Percentiles rank a stretch among this genome's conserved stretches.
phyloP scores from a whole-genome alignment of 2,888 invertebrate species.

The Amphipoea oculea region DNA sequence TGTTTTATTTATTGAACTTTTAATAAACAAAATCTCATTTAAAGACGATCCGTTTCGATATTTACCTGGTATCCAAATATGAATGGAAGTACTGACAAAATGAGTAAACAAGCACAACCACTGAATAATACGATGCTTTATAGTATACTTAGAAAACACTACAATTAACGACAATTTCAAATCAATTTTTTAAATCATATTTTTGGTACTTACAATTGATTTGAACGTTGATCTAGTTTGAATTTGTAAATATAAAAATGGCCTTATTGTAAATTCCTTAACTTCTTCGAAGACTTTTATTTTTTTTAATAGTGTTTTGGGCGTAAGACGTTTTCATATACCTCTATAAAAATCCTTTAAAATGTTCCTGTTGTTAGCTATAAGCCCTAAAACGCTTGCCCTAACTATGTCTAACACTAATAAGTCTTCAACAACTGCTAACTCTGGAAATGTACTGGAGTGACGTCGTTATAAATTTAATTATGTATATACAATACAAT shows the following conservation, averaged over 20 bases:
- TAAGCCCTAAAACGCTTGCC: slow-evolving; percentile 40
- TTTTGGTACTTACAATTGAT: slow-evolving; percentile 56
- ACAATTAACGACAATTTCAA: slow-evolving; percentile 43
- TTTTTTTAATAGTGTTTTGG: slow-evolving; percentile 10
- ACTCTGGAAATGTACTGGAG: slow-evolving; percentile 65
- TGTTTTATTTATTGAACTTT: slow-evolving; percentile 26
- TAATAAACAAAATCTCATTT: slow-evolving; percentile 28
- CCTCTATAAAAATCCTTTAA: slow-evolving; percentile 14
- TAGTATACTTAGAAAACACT: slow-evolving; percentile 40
- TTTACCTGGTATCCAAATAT: slow-evolving; percentile 21
- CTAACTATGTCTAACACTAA: slow-evolving; percentile 41
- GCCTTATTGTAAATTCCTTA: slow-evolving; percentile 15
- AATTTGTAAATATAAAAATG: slow-evolving; percentile 28
- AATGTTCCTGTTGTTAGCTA: slow-evolving; percentile 14
- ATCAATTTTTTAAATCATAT: slow-evolving; percentile 40
- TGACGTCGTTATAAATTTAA: slow-evolving; percentile 46
- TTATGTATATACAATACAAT: slow-evolving; percentile 47
- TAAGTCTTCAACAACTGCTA: slow-evolving; percentile 54
- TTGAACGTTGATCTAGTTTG: slow-evolving; percentile 46
- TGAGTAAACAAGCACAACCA: slow-evolving; percentile 71
- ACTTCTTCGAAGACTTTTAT: slow-evolving; percentile 18
- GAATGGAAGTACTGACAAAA: slow-evolving; percentile 47
- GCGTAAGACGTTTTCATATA: slow-evolving; percentile 15
- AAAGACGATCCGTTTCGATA: slow-evolving; percentile 25
- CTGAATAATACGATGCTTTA: slow-evolving; percentile 55